Evolutionary conservation across 2,888 invertebrate species (phyloP), one percentile per base, ranked within the genome.

Genomic region (Lamproptera curius): DNA sequence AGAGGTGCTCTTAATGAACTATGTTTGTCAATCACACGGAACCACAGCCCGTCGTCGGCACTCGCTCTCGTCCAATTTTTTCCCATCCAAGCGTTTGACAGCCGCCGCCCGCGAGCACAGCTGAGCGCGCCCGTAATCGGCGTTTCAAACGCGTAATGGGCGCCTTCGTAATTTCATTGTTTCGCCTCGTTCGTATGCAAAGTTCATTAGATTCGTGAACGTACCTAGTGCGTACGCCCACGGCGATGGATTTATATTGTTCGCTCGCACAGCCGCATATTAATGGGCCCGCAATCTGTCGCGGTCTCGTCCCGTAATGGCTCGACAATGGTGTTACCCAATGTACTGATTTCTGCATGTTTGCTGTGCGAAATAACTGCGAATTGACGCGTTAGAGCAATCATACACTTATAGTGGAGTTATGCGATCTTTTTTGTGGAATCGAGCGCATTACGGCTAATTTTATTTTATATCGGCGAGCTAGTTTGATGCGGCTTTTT

Each of bases 81-180:
- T 47, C 15, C 16, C n/a, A 31, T 13, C 31, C 11, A n/a, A 5
- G 16, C 16, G 17, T 34, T 3, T 26, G 42, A 35, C 20, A 14
- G 34, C 23, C 16, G 31, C 49, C 36, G 38, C 46, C 44, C 38
- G 46, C 39, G 37, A 39, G 44, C 46, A 40, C 45, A 40, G 37
- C 40, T 38, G 41, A 37, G 38, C 39, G 52, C 50, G 52, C 54
- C 47, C 52, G 57, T 54, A 58, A 59, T 57, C 56, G 59, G 54
- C 55, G 50, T 55, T 47, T 50, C 58, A 33, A 52, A 51, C 59
- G 67, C 57, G 65, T 70, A 69, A 70, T 70, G 66, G 59, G 57
- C 58, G 59, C 56, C 58, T 53, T 50, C 48, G 59, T 60, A 60
- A 65, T 67, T 67, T 70, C 70, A 75, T 73, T 75, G 73, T 75